Conservation (phyloP, 2,113 vertebrate genomes). For the Saimiri boliviensis region DNA sequence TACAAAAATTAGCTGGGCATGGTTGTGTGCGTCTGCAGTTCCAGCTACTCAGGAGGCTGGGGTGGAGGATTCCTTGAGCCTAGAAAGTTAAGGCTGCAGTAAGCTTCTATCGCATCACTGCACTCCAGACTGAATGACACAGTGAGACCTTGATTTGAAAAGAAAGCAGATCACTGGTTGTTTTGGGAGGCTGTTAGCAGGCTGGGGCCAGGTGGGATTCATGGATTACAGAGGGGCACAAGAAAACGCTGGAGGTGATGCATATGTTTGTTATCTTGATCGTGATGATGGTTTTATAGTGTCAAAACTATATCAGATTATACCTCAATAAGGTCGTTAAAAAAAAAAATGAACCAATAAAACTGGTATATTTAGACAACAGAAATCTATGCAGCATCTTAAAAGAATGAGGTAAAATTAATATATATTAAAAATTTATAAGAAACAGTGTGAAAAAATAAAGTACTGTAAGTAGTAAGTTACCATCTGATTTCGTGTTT, state of each 20-base stretch:
- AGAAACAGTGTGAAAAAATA: not conserved
- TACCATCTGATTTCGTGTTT: slow-evolving; percentile 31
- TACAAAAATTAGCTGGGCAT: not conserved
- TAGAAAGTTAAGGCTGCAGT: not conserved
- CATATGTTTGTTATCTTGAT: not conserved
- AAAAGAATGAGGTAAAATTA: slow-evolving; percentile 13
- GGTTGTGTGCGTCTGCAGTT: not conserved
- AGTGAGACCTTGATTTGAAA: not conserved
- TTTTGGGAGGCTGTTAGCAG: not conserved
- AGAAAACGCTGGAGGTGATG: not conserved
- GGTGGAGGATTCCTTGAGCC: not conserved
- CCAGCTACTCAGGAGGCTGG: not conserved
- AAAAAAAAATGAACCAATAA: not conserved
- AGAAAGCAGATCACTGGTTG: not conserved
- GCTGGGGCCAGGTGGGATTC: not conserved
- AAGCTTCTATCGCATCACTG: not conserved
- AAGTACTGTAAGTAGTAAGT: not conserved
- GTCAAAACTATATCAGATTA: not conserved
- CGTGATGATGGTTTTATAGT: not conserved
- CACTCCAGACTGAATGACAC: not conserved
- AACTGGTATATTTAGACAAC: not conserved
- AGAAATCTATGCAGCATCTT: not conserved
- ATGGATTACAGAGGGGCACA: not conserved
- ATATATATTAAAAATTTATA: not conserved
- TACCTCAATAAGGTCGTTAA: not conserved